These are phyloP conservation scores for Artibeus jamaicensis DNA, from an alignment of 2,797 vertebrate genomes.

Conservation along the genomic window DNA sequence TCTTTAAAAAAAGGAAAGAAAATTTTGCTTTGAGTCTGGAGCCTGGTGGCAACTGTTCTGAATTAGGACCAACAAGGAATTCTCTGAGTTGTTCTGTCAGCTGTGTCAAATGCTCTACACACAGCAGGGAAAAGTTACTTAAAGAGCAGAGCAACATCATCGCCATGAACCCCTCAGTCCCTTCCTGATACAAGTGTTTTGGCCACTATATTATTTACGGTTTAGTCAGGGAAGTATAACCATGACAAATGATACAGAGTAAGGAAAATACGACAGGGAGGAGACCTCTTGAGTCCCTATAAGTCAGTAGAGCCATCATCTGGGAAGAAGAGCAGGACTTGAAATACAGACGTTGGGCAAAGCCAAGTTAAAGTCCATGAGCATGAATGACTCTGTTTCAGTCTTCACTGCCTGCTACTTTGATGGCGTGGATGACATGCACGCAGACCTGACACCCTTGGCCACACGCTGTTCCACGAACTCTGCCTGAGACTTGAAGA, in stretches of 20 bases:
- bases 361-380: not conserved
- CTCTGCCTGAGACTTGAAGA: not conserved
- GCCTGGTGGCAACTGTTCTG: conserved; percentile 51
- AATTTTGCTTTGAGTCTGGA: conserved; percentile 56
- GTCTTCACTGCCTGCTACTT: not conserved
- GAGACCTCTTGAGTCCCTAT: not conserved
- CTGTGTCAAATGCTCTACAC: not conserved
- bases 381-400: not conserved
- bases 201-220: not conserved
- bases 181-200: not conserved
- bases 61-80: not conserved
- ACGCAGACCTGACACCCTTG: fast-evolving
- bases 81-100: not conserved
- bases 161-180: not conserved
- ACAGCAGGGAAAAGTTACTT: not conserved
- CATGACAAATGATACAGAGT: not conserved
- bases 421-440: fast-evolving
- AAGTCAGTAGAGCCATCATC: not conserved
- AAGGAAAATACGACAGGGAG: not conserved
- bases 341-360: not conserved
- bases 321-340: not conserved
- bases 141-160: not conserved
- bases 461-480: not conserved
- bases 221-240: not conserved
- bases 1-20: not conserved